These are phyloP conservation scores for Bubalus kerabau DNA, from an alignment of 2,113 vertebrate genomes.

Conservation along the genomic window DNA sequence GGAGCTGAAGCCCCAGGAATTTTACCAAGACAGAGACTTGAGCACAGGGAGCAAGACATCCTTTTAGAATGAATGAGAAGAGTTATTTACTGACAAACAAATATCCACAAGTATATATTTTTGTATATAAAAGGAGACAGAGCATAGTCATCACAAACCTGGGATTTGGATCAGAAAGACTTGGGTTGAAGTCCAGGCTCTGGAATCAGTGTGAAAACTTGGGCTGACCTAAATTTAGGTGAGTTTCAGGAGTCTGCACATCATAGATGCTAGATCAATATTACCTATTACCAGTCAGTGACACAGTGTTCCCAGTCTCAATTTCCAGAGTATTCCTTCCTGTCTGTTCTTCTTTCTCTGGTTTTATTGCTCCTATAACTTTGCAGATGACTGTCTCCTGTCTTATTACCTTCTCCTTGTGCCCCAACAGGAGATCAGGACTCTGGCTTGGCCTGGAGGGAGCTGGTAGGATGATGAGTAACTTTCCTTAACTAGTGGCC, in stretches of 20 bases:
- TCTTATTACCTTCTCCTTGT: not conserved
- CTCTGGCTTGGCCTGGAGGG: not conserved
- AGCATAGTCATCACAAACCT: not conserved
- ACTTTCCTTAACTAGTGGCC: not conserved
- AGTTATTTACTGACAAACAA: not conserved
- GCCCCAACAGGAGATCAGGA: not conserved
- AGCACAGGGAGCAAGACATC: not conserved
- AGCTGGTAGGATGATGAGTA: not conserved
- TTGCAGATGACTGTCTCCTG: not conserved
- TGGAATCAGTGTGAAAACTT: not conserved
- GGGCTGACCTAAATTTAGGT: not conserved
- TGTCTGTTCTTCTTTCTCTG: not conserved
- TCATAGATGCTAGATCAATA: accelerated
- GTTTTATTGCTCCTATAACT: not conserved
- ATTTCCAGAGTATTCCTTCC: not conserved
- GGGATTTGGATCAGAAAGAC: not conserved
- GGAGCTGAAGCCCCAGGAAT: not conserved
- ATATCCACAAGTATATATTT: not conserved
- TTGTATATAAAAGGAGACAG: not conserved
- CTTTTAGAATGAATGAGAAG: not conserved
- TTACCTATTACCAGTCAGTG: accelerated
- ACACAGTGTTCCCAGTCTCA: too few relatives aligned
- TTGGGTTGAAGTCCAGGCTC: not conserved
- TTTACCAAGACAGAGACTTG: not conserved
- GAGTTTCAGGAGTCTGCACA: not conserved